Evolutionary conservation across 2,113 vertebrate species (phyloP).

Genomic region (Cynocephalus volans): DNA sequence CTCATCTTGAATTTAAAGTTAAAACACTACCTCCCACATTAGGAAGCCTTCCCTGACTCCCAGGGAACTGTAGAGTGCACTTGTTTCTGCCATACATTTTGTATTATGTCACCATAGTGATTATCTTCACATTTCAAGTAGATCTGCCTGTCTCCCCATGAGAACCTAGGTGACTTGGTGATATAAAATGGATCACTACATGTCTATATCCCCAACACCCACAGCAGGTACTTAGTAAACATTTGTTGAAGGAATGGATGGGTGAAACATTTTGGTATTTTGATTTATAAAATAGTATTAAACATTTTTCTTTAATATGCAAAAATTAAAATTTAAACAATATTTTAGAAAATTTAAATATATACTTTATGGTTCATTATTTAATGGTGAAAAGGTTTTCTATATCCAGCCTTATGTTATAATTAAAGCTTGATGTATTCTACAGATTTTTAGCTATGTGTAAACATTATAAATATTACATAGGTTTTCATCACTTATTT

Average conservation of each 20-base stretch:
- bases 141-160: background rate
- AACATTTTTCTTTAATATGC: background rate
- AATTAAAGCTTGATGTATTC: background rate
- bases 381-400: background rate
- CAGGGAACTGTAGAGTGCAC: background rate
- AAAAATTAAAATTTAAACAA: background rate
- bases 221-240: background rate
- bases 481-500: background rate
- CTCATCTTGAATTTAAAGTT: background rate
- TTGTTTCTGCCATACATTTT: background rate
- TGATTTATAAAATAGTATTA: conserved; percentile 31
- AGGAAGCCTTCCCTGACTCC: background rate
- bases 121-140: background rate
- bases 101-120: background rate
- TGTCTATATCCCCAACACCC: background rate
- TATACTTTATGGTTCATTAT: background rate
- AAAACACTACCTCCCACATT: background rate
- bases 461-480: background rate
- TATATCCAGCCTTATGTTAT: background rate
- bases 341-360: background rate
- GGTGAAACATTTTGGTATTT: background rate
- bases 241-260: background rate
- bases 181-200: background rate
- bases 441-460: background rate
- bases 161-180: background rate